phyloP scores from a whole-genome alignment of 2,888 invertebrate species.

The Andrena camellia region DNA sequence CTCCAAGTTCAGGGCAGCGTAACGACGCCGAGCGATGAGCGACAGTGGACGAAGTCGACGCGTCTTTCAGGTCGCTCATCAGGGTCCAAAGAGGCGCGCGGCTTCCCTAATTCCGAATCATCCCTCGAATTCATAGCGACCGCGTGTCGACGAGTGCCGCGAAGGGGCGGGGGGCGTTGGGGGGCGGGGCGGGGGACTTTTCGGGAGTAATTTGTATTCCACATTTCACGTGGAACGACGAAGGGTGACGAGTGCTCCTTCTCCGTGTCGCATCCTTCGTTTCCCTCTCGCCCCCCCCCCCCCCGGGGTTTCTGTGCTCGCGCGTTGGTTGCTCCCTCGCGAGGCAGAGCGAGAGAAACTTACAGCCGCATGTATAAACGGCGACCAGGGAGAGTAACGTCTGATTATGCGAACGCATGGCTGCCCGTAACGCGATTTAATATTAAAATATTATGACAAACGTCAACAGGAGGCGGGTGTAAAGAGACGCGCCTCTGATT shows the following conservation, averaged over 20 bases:
- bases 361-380: slow-evolving; percentile 55
- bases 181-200: slow-evolving; percentile 39
- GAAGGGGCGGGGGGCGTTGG: background rate
- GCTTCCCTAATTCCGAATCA: slow-evolving; percentile 72
- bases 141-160: slow-evolving; percentile 27
- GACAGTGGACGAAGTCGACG: slow-evolving; percentile 35
- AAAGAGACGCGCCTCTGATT: slow-evolving; percentile 82
- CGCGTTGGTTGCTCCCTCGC: slow-evolving; percentile 45
- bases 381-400: slow-evolving; percentile 75
- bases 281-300: slow-evolving; percentile 49
- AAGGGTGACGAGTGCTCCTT: slow-evolving; percentile 75
- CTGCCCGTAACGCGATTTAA: slow-evolving; percentile 84
- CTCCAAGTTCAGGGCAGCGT: slow-evolving; percentile 23
- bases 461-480: slow-evolving; percentile 83
- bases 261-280: slow-evolving; percentile 43
- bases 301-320: slow-evolving; percentile 48
- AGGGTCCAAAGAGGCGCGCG: slow-evolving; percentile 43
- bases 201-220: slow-evolving; percentile 82
- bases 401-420: slow-evolving; percentile 85
- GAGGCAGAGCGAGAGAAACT: slow-evolving; percentile 25
- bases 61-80: slow-evolving; percentile 39
- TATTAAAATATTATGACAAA: slow-evolving; percentile 86
- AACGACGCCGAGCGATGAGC: slow-evolving; percentile 31
- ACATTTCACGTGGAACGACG: slow-evolving; percentile 77
- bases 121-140: slow-evolving; percentile 75